Percentiles rank a stretch among this genome's conserved stretches.
These are phyloP conservation scores for Eutrigla gurnardus DNA, from an alignment of 2,797 vertebrate genomes.

Conservation along the genomic window DNA sequence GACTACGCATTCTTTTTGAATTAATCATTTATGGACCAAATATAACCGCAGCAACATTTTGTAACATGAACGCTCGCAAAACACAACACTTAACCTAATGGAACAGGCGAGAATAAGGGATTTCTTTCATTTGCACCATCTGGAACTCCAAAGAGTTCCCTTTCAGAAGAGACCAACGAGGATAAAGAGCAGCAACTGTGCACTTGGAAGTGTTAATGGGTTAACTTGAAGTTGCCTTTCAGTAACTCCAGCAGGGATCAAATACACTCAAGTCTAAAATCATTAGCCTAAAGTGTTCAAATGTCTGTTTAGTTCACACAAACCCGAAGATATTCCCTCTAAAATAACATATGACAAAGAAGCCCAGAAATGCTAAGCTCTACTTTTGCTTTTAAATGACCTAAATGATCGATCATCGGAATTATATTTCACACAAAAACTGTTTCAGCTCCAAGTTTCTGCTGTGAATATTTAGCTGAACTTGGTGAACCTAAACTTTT, in stretches of 20 bases:
- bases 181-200: too few species aligned
- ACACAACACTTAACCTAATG: background rate
- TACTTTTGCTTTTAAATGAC: background rate
- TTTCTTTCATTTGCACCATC: too few species aligned
- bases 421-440: background rate
- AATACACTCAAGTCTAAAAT: background rate
- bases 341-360: background rate
- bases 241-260: background rate
- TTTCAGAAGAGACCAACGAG: background rate
- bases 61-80: background rate
- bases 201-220: too few species aligned
- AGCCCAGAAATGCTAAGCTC: too few species aligned
- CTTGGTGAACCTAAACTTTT: conserved; percentile 16
- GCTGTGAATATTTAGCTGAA: background rate
- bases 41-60: background rate
- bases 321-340: background rate
- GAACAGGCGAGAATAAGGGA: background rate
- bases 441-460: background rate
- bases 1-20: background rate
- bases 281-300: background rate
- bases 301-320: background rate
- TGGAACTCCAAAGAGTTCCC: background rate
- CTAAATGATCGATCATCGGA: background rate
- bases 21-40: background rate
- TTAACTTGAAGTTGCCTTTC: background rate